A percentile compares a stretch with the other conserved stretches of the same genome.
phyloP scores from a whole-genome alignment of 2,888 invertebrate genomes.

The Catocala sponsa region DNA sequence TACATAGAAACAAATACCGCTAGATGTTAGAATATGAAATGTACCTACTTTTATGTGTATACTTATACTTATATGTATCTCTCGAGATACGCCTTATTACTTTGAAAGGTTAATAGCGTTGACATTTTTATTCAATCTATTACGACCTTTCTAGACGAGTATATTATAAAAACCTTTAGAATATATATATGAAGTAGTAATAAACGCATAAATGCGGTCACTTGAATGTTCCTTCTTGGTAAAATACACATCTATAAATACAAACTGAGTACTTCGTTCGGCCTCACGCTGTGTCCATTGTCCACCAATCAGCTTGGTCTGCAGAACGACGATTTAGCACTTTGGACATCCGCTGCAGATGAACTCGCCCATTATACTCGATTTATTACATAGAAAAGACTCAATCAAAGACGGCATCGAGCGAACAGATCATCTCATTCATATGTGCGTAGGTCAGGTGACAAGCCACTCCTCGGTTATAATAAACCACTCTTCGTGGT shows the following conservation, averaged over 20 bases:
- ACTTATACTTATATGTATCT: too few relatives aligned
- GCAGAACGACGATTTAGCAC: constrained; percentile 70
- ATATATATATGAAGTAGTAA: constrained; percentile 1
- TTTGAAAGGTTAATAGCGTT: constrained; percentile 10
- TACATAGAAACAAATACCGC: neutral
- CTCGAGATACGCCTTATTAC: neutral
- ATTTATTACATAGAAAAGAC: constrained; percentile 51
- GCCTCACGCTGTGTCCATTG: constrained; percentile 61
- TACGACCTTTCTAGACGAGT: constrained; percentile 11
- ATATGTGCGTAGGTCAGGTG: constrained; percentile 46
- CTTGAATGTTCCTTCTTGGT: constrained; percentile 26
- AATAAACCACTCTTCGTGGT: constrained; percentile 30
- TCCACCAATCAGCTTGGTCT: constrained; percentile 66
- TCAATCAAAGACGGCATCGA: constrained; percentile 36
- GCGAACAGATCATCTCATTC: constrained; percentile 31
- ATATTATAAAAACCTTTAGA: constrained; percentile 1
- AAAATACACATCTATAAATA: constrained; percentile 48
- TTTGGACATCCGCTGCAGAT: constrained; percentile 67
- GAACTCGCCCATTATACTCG: constrained; percentile 51
- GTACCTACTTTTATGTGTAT: too few relatives aligned
- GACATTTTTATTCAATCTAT: constrained; percentile 3
- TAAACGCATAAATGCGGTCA: constrained; percentile 18
- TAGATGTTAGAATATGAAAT: too few relatives aligned
- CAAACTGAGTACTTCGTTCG: constrained; percentile 34
- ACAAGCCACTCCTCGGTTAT: constrained; percentile 34